Evolutionary conservation across 2,888 invertebrate genomes (phyloP), one percentile per base, ranked within the genome.

Genomic region (Chironomus riparius): DNA sequence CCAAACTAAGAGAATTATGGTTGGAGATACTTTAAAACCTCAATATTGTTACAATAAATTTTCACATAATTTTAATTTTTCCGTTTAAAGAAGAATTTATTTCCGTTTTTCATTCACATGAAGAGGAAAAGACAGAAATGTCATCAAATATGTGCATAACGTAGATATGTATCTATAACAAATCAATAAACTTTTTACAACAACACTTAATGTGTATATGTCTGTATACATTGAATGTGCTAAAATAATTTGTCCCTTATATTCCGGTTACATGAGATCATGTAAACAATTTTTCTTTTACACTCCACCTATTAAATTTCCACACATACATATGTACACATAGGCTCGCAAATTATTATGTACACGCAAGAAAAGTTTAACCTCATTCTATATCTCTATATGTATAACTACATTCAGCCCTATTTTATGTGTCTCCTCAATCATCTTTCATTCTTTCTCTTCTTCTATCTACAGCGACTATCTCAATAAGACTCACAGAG

Each of bases 201-300:
- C 56, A 56, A 56, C 56, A 18, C 56, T 38, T 18, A 56, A 56
- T 15, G 56, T 18, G 7, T n/a, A 15, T 15, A 13, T 15, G 56
- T 18, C 15, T n/a, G 50, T 15, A 13, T 15, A 15, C 56, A 56
- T 18, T 56, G 56, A 56, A 56, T 18, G 56, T 56, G 56, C 56
- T 56, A 56, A 65, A 65, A 65, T 47, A 68, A 74, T 74, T 74
- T 74, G 74, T 74, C 74, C 68, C 68, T 28, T 47, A 68, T 47
- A 74, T 74, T 74, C 74, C 74, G 68, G 74, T 74, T 74, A 71
- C 74, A 74, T 73, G 74, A 74, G 74, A 74, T 74, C 74, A 68
- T 68, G 74, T 74, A 74, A 74, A 74, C 74, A 74, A 18, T 38
- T 28, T 68, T 38, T 24, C 28, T 10, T 15, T n/a, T 38, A 38